phyloP scores from a whole-genome alignment of 35 echinoderm and acorn worm species.

The Stichopus chloronotus region DNA sequence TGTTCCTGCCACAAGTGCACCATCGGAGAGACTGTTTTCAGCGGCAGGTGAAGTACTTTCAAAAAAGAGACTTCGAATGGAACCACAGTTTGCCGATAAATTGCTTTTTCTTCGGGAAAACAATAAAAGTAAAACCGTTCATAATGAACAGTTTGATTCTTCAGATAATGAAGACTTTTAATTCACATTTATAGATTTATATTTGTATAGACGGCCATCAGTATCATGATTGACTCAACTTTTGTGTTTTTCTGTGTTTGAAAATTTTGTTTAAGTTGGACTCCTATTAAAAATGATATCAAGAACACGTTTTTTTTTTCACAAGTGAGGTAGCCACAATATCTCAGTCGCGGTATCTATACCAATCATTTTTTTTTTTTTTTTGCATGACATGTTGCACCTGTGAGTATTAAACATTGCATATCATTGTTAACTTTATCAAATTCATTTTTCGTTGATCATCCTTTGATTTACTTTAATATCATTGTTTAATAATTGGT shows the following conservation, averaged over 20 bases:
- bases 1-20: slow-evolving; percentile 32
- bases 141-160: not conserved
- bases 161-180: not conserved
- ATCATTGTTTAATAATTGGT: too few relatives aligned
- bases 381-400: too few relatives aligned
- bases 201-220: not conserved
- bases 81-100: slow-evolving; percentile 7
- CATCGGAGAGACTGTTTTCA: slow-evolving; percentile 37
- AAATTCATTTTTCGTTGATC: too few relatives aligned
- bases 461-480: too few relatives aligned
- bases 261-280: not conserved
- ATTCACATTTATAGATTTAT: not conserved
- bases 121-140: not conserved
- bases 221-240: not conserved
- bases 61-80: slow-evolving; percentile 16
- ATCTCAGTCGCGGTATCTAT: too few relatives aligned
- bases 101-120: slow-evolving; percentile 24
- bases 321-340: not conserved
- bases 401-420: too few relatives aligned
- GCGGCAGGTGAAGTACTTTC: slow-evolving; percentile 26
- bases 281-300: not conserved
- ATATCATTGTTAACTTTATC: too few relatives aligned
- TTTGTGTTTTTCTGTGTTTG: not conserved
- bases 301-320: not conserved
- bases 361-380: too few relatives aligned